Percentiles rank a stretch among this genome's conserved stretches.
phyloP scores from a whole-genome alignment of 2,888 invertebrate genomes.

The Eristalinus sepulchralis region DNA sequence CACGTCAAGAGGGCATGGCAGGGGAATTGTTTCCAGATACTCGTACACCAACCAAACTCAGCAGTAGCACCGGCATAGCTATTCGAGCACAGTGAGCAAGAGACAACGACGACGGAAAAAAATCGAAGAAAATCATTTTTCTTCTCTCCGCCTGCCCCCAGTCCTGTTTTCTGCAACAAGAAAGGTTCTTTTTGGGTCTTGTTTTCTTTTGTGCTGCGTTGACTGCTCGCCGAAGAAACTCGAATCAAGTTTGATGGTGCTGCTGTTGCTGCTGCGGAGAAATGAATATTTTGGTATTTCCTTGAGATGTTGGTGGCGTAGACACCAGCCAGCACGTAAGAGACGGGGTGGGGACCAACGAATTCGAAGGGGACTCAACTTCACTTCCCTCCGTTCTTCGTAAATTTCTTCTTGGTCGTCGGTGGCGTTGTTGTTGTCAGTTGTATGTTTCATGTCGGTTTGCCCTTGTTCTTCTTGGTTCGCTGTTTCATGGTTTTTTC shows the following conservation, averaged over 20 bases:
- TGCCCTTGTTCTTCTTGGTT: conserved; percentile 22
- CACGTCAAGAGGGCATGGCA: conserved; percentile 28
- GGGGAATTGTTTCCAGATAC: conserved; percentile 58
- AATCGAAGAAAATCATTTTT: conserved; percentile 63
- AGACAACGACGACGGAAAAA: conserved; percentile 19
- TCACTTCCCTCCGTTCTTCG: conserved; percentile 35
- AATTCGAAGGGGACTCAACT: conserved; percentile 46
- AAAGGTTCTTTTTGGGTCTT: conserved; percentile 48
- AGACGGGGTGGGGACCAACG: neutral
- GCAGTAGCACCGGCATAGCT: conserved; percentile 27
- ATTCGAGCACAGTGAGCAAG: neutral
- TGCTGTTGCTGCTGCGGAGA: conserved; percentile 19
- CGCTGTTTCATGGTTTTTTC: conserved; percentile 39
- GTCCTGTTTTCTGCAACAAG: conserved; percentile 8
- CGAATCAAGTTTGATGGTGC: conserved; percentile 21
- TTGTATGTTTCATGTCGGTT: conserved; percentile 23
- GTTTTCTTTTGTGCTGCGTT: conserved; percentile 39
- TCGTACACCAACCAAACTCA: conserved; percentile 41
- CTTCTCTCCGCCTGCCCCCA: conserved; percentile 19
- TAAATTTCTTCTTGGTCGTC: conserved; percentile 3
- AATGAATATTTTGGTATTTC: conserved; percentile 55
- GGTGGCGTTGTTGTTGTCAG: conserved; percentile 19
- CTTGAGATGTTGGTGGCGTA: conserved; percentile 8
- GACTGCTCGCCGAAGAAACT: conserved; percentile 30
- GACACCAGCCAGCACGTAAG: neutral